Conservation (phyloP, 1,140 invertebrate genomes). For the Galleria mellonella region DNA sequence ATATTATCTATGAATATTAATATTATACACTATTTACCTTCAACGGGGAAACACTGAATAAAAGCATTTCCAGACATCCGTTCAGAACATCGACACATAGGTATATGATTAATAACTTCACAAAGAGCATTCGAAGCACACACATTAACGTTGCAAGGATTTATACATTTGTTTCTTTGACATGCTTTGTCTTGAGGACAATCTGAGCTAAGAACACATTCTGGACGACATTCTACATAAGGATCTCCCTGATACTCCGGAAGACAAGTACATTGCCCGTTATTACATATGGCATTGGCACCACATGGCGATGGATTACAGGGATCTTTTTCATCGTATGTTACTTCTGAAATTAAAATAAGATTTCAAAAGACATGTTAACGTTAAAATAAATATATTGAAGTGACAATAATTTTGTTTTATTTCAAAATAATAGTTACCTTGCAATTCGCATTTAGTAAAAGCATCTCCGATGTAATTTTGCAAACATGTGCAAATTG, state of each 20-base stretch:
- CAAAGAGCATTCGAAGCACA: conserved; percentile 83
- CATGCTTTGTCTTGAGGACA: conserved; percentile 77
- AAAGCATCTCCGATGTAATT: conserved; percentile 79
- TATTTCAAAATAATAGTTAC: conserved; percentile 34
- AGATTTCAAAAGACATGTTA: neutral
- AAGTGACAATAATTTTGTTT: neutral
- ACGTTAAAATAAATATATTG: neutral
- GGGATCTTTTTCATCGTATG: conserved; percentile 71
- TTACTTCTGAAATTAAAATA: conserved; percentile 41
- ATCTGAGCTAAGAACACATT: conserved; percentile 78
- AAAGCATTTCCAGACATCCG: conserved; percentile 85
- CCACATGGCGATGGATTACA: conserved; percentile 85
- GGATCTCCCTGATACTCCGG: conserved; percentile 77
- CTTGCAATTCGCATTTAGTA: conserved; percentile 74
- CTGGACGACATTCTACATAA: conserved; percentile 77
- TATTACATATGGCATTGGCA: conserved; percentile 79
- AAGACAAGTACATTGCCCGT: conserved; percentile 80
- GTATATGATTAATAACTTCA: conserved; percentile 79
- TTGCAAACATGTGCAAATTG: conserved; percentile 77
- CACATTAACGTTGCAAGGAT: conserved; percentile 77
- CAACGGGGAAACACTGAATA: conserved; percentile 75
- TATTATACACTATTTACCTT: conserved; percentile 62
- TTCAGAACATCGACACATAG: conserved; percentile 79
- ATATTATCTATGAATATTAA: too few relatives aligned
- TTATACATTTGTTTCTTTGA: conserved; percentile 76